These are phyloP conservation scores for Ornithoptera priamus DNA, from an alignment of 2,888 invertebrate genomes.

Conservation along the genomic window DNA sequence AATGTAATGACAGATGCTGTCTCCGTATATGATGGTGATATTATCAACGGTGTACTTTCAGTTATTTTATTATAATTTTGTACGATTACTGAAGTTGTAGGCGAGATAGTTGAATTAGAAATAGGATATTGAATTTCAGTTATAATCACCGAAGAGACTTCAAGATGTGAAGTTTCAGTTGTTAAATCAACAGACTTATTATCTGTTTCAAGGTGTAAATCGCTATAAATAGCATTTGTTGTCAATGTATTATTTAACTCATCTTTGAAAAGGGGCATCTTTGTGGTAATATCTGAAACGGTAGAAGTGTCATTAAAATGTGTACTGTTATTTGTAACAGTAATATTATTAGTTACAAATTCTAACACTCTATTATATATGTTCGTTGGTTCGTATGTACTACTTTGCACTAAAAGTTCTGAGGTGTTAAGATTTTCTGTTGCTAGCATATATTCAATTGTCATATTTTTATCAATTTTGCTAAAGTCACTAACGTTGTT, in stretches of 20 bases:
- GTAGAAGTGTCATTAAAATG: constrained; percentile 40
- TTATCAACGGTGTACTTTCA: not conserved
- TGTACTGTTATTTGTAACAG: constrained; percentile 45
- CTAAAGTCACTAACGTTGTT: constrained; percentile 30
- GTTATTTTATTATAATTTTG: not conserved
- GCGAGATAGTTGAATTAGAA: constrained; percentile 3
- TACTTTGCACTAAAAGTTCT: not conserved
- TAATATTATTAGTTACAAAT: constrained; percentile 53
- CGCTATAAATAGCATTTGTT: not conserved
- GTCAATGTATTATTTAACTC: constrained; percentile 20
- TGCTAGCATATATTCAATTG: constrained; percentile 1
- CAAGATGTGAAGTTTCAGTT: constrained; percentile 10
- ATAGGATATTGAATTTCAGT: constrained; percentile 4
- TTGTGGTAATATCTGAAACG: constrained; percentile 58
- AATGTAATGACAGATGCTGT: not conserved
- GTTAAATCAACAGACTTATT: not conserved
- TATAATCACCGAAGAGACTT: not conserved
- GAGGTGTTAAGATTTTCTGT: constrained; percentile 2
- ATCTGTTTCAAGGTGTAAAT: not conserved
- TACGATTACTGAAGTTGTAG: constrained; percentile 1
- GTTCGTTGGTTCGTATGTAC: not conserved
- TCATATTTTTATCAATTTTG: constrained; percentile 2
- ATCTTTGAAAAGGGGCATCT: constrained; percentile 48
- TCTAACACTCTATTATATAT: constrained; percentile 26
- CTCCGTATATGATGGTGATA: not conserved